Evolutionary conservation across 2,888 invertebrate species (phyloP).

Genomic region (Agriopis aurantiaria): DNA sequence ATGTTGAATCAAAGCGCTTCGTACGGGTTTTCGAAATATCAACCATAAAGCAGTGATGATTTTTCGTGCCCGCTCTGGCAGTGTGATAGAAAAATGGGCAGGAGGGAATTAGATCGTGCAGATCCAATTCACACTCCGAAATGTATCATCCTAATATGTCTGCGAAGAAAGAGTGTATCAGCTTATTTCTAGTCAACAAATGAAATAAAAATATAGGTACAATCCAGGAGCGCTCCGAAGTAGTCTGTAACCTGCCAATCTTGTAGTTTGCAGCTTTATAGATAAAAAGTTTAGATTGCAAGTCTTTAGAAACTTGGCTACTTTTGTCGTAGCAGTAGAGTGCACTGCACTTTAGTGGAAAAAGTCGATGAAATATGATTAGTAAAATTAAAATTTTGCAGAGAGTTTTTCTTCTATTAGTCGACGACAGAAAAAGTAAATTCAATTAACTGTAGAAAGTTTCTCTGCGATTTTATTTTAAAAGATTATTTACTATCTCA

Average conservation of each 20-base stretch:
- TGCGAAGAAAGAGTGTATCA: background rate
- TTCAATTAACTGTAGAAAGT: background rate
- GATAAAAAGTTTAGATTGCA: constrained; percentile 26
- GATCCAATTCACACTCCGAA: no score
- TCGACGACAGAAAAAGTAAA: constrained; percentile 3
- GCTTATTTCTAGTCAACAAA: background rate
- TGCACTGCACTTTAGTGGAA: background rate
- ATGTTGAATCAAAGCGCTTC: no score
- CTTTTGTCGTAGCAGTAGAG: background rate
- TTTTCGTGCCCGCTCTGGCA: no score
- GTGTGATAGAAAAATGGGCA: no score
- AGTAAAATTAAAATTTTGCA: no score
- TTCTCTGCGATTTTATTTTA: background rate
- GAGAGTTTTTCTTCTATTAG: background rate
- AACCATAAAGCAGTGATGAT: no score
- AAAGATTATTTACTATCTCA: background rate
- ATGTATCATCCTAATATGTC: background rate
- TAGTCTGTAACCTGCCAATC: constrained; percentile 6
- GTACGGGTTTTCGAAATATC: no score
- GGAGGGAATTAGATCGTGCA: no score
- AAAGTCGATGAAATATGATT: constrained; percentile 27
- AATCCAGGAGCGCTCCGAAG: background rate
- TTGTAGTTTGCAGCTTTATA: constrained; percentile 22
- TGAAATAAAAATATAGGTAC: background rate
- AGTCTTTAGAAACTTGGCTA: constrained; percentile 13